Conservation (phyloP, 92 coral and sea anemone genomes). For the Porites divaricata region DNA sequence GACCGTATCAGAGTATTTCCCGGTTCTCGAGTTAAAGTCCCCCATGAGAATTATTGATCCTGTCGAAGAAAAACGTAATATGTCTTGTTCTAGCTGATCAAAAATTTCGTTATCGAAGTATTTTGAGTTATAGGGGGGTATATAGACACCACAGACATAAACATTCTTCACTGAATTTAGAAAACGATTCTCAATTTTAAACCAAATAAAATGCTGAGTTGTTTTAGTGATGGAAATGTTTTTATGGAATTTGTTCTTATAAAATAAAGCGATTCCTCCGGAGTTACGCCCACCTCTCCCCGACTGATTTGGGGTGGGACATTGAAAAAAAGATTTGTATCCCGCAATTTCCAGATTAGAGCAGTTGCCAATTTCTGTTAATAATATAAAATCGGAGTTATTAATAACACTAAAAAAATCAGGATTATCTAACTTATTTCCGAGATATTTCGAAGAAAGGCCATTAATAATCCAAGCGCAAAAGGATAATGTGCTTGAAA, state of each 20-base stretch:
- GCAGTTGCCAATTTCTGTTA: neutral
- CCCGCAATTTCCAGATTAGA: neutral
- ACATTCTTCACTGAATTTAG: neutral
- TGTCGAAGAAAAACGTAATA: neutral
- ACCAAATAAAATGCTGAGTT: neutral
- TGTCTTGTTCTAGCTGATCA: neutral
- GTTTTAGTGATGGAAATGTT: neutral
- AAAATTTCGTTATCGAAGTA: neutral
- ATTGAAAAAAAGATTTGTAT: neutral
- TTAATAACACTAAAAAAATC: neutral
- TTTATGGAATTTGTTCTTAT: neutral
- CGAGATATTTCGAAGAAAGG: neutral
- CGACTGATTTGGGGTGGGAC: neutral
- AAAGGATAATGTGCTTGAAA: neutral
- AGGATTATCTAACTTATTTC: neutral
- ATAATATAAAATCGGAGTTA: neutral
- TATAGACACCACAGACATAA: neutral
- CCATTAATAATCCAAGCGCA: neutral
- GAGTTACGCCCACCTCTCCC: neutral
- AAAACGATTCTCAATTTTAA: neutral
- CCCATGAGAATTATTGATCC: conserved; percentile 2
- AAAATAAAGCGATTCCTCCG: conserved; percentile 2
- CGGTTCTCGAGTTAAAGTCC: conserved; percentile 6
- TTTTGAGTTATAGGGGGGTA: neutral
- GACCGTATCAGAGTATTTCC: conserved; percentile 8